phyloP scores from a whole-genome alignment of 1,140 invertebrate genomes.

The Callitettix versicolor region DNA sequence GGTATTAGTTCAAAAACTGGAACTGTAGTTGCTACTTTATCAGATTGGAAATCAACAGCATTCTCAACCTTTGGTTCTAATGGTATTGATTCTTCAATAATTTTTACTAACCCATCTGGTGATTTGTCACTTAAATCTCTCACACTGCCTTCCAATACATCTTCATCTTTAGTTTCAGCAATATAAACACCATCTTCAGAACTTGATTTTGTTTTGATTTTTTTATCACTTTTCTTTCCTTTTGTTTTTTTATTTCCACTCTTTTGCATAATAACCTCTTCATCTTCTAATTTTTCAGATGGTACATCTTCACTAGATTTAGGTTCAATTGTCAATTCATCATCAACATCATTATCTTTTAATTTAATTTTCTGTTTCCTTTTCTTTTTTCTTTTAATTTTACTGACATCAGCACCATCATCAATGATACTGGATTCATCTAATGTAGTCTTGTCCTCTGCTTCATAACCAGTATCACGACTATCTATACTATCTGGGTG shows the following conservation, averaged over 20 bases:
- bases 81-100: conserved; percentile 47
- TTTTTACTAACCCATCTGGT: conserved; percentile 43
- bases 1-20: conserved; percentile 44
- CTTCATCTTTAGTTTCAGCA: conserved; percentile 5
- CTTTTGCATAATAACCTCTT: conserved; percentile 24
- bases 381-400: conserved; percentile 39
- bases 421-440: conserved; percentile 37
- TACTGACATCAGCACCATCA: conserved; percentile 29
- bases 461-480: conserved; percentile 41
- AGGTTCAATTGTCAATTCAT: conserved; percentile 32
- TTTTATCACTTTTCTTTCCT: conserved; percentile 27
- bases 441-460: conserved; percentile 42
- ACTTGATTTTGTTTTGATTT: neutral
- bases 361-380: conserved; percentile 42
- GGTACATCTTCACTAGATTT: conserved; percentile 28
- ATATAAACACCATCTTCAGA: neutral
- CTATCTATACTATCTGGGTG: conserved; percentile 3
- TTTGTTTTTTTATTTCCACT: conserved; percentile 4
- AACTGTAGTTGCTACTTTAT: conserved; percentile 43
- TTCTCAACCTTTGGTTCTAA: conserved; percentile 34
- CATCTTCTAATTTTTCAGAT: conserved; percentile 28
- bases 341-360: conserved; percentile 33
- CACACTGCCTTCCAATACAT: conserved; percentile 3
- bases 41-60: conserved; percentile 31
- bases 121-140: conserved; percentile 22